phyloP scores from a whole-genome alignment of 2,113 vertebrate species.

The Cheirogaleus medius region DNA sequence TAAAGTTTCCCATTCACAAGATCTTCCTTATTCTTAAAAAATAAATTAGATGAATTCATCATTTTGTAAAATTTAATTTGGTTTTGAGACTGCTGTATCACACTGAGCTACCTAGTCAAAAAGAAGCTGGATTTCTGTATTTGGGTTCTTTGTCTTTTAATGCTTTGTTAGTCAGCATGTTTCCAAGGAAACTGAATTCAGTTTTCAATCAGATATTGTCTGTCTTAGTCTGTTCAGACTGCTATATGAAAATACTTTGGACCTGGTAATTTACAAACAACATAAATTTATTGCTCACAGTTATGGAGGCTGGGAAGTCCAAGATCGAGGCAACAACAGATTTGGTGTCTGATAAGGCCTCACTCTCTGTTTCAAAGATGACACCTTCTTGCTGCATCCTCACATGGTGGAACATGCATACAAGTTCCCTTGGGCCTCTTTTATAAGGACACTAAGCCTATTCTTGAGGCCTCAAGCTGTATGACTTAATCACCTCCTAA shows the following conservation, averaged over 20 bases:
- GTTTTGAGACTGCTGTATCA: not conserved
- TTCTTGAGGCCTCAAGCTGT: not conserved
- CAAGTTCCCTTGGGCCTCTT: not conserved
- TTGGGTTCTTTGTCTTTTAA: not conserved
- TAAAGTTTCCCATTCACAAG: not conserved
- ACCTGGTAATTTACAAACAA: not conserved
- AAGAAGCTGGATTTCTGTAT: not conserved
- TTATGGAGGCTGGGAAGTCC: not conserved
- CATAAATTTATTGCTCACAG: not conserved
- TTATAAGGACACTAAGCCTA: too few species aligned
- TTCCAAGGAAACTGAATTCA: slow-evolving; percentile 19
- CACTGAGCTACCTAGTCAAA: not conserved
- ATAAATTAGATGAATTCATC: slow-evolving; percentile 14
- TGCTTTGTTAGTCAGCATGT: not conserved
- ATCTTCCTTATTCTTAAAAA: not conserved
- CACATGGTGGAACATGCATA: too few species aligned
- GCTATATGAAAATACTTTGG: not conserved
- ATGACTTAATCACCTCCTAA: not conserved
- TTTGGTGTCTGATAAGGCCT: not conserved
- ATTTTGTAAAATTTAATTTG: slow-evolving; percentile 32
- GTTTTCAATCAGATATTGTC: not conserved
- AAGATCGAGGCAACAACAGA: not conserved
- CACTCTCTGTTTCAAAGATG: not conserved
- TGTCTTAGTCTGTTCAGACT: not conserved
- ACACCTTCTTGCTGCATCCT: fast-evolving